A percentile compares a stretch with the other conserved stretches of the same genome.
phyloP scores from a whole-genome alignment of 2,888 invertebrate species.

The Nasonia oneida region DNA sequence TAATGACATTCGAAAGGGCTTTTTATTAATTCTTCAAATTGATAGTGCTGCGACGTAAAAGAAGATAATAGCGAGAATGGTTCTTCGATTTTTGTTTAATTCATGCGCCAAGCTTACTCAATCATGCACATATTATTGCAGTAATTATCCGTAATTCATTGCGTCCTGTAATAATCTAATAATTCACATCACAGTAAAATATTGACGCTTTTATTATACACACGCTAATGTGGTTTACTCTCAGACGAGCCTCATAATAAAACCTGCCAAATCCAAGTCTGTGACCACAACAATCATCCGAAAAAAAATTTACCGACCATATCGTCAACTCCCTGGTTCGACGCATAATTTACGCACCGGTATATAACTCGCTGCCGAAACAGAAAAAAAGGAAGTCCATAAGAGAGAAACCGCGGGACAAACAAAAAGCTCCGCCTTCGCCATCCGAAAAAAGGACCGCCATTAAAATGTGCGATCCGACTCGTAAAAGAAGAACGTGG shows the following conservation, averaged over 20 bases:
- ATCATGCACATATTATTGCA: not conserved
- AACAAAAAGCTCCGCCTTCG: not conserved
- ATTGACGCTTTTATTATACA: not conserved
- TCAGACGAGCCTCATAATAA: not conserved
- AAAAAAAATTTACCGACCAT: conserved; percentile 19
- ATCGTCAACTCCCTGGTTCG: not conserved
- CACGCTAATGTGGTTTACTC: not conserved
- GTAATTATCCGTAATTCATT: not conserved
- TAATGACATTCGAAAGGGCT: conserved; percentile 39
- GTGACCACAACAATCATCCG: not conserved
- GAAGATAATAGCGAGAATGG: too few species aligned
- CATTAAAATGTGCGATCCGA: conserved; percentile 53
- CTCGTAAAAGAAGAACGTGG: conserved; percentile 36
- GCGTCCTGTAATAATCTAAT: not conserved
- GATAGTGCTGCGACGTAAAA: too few species aligned
- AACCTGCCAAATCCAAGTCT: not conserved
- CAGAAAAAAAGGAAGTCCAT: not conserved
- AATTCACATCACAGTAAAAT: not conserved
- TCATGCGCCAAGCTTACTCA: too few species aligned
- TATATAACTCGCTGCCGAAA: conserved; percentile 8
- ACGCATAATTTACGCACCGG: conserved; percentile 8
- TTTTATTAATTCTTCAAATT: conserved; percentile 47
- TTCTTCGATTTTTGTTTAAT: too few species aligned
- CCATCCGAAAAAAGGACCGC: conserved; percentile 1
- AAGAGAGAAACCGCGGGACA: not conserved